A percentile compares a stretch with the other conserved stretches of the same genome.
Evolutionary conservation across 1,140 invertebrate genomes (phyloP).

Genomic region (Lepidurus couesii): DNA sequence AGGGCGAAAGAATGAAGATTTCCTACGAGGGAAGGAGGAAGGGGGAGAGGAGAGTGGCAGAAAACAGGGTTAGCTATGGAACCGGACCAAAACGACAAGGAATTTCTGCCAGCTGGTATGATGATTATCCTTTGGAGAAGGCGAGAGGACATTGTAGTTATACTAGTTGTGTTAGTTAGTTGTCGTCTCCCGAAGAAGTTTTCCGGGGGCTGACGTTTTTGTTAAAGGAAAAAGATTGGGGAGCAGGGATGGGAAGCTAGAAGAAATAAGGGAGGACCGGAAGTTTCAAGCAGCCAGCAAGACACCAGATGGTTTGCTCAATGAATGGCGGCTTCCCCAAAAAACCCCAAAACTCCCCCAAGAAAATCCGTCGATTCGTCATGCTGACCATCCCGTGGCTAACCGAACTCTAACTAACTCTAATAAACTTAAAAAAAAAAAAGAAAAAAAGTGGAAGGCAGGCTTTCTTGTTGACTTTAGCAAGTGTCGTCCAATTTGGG

Average conservation of each 20-base stretch:
- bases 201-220: too few species aligned
- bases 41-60: not conserved
- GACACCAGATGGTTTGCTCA: conserved; percentile 12
- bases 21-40: not conserved
- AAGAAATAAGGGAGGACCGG: not conserved
- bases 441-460: not conserved
- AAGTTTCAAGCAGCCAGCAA: conserved; percentile 12
- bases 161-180: too few species aligned
- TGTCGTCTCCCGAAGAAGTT: too few species aligned
- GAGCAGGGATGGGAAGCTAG: too few species aligned
- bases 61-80: too few species aligned
- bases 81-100: too few species aligned
- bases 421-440: not conserved
- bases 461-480: conserved; percentile 4
- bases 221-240: too few species aligned
- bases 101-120: too few species aligned
- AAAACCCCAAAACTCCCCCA: not conserved
- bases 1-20: not conserved
- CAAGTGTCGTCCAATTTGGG: not conserved
- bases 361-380: conserved; percentile 9
- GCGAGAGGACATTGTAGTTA: too few species aligned
- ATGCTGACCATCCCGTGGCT: conserved; percentile 17
- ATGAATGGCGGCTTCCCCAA: conserved; percentile 13
- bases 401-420: not conserved
- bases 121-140: too few species aligned